A percentile compares a stretch with the other conserved stretches of the same genome.
These are phyloP conservation scores for Diploptera punctata DNA, from an alignment of 2,888 invertebrate species.

Conservation along the genomic window DNA sequence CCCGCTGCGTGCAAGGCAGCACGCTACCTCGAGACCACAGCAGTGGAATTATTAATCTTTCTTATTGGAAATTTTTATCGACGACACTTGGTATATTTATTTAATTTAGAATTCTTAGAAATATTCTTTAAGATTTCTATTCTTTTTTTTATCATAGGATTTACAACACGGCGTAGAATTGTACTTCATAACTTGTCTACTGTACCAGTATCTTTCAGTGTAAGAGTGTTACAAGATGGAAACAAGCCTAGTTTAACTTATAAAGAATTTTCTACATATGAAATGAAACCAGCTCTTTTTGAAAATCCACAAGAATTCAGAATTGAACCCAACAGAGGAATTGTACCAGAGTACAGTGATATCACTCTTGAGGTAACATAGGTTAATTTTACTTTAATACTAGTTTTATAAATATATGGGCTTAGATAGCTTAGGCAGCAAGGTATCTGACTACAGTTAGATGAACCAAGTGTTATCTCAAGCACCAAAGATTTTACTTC, in stretches of 20 bases:
- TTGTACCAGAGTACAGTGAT: conserved; percentile 55
- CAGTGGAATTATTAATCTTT: no score
- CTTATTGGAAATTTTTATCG: no score
- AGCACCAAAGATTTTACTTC: no score
- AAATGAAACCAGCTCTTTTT: conserved; percentile 56
- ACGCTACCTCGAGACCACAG: no score
- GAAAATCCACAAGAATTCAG: conserved; percentile 62
- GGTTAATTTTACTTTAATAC: conserved; percentile 15
- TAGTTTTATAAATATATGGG: conserved; percentile 11
- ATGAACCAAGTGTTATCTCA: no score
- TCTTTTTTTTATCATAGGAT: no score
- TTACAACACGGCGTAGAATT: conserved; percentile 25
- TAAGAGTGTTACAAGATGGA: conserved; percentile 62
- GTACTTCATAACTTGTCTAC: conserved; percentile 61
- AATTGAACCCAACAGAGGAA: conserved; percentile 58
- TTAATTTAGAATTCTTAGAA: no score
- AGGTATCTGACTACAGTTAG: conserved; percentile 12
- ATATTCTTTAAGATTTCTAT: no score
- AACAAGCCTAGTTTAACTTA: conserved; percentile 60
- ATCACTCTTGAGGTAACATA: conserved; percentile 22
- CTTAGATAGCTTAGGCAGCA: no score
- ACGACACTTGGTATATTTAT: no score
- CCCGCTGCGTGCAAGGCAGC: no score
- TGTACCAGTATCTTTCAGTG: conserved; percentile 60
- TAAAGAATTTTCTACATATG: conserved; percentile 56